Percentiles rank a stretch among this genome's conserved stretches.
These are phyloP conservation scores for Stegodyphus mimosarum DNA, from an alignment of 1,140 invertebrate genomes.

Conservation along the genomic window DNA sequence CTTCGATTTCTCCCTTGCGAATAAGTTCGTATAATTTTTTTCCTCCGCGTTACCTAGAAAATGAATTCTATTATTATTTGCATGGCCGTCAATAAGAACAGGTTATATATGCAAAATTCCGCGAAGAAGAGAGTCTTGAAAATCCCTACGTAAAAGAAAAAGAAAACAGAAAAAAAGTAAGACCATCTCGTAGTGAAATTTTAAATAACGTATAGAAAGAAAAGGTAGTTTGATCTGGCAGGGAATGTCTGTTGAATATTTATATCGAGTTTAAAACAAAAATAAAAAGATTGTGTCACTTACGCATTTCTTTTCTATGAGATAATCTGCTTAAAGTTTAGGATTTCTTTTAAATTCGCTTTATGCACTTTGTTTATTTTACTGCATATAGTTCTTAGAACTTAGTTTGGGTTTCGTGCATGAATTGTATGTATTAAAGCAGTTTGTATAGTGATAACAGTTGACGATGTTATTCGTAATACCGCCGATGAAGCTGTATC, in stretches of 20 bases:
- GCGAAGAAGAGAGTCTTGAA: neutral
- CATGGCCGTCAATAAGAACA: neutral
- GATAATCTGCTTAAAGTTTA: neutral
- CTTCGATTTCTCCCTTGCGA: too few relatives aligned
- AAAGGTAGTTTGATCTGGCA: neutral
- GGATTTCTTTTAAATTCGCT: neutral
- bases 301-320: neutral
- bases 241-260: constrained; percentile 36
- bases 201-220: neutral
- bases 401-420: too few relatives aligned
- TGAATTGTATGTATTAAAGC: too few relatives aligned
- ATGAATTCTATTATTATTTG: constrained; percentile 1
- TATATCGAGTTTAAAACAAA: constrained; percentile 23
- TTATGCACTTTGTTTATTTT: too few relatives aligned
- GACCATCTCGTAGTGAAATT: constrained; percentile 33
- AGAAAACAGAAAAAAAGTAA: constrained; percentile 10
- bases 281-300: constrained; percentile 27
- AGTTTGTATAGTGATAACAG: too few relatives aligned
- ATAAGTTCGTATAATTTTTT: too few relatives aligned
- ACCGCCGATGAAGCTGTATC: too few relatives aligned
- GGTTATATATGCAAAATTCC: constrained; percentile 30
- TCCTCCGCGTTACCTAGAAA: neutral
- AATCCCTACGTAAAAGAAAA: neutral
- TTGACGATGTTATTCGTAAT: too few relatives aligned
- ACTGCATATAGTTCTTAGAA: too few relatives aligned